phyloP scores from a whole-genome alignment of 2,888 invertebrate species.

The Tipula confusa region DNA sequence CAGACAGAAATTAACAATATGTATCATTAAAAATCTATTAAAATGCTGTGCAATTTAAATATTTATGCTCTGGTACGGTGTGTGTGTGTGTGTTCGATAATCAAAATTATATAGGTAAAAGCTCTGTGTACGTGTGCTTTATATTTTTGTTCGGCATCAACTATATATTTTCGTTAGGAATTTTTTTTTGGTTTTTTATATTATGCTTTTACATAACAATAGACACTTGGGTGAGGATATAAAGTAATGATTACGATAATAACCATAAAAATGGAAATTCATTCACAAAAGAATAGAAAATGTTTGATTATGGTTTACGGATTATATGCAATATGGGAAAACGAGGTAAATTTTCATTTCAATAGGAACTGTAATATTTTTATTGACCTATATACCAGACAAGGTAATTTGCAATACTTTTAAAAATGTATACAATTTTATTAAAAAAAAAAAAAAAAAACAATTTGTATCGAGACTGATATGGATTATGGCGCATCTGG shows the following conservation, averaged over 20 bases:
- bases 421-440: neutral
- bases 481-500: no score
- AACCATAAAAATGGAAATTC: neutral
- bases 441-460: no score
- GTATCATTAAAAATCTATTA: neutral
- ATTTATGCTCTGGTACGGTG: neutral
- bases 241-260: neutral
- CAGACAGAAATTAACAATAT: neutral
- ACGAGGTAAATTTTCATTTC: neutral
- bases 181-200: neutral
- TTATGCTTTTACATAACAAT: neutral
- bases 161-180: neutral
- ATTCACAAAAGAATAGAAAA: neutral
- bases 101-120: neutral
- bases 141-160: neutral
- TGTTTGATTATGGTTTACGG: neutral
- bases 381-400: neutral
- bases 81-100: neutral
- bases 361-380: neutral
- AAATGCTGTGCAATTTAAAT: neutral
- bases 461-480: no score
- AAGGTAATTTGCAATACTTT: no score
- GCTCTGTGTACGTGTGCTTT: neutral
- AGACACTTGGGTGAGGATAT: neutral
- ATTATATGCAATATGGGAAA: neutral